Base-by-base conservation (phyloP, 2,888 invertebrate species). In the Chorisops tibialis region DNA sequence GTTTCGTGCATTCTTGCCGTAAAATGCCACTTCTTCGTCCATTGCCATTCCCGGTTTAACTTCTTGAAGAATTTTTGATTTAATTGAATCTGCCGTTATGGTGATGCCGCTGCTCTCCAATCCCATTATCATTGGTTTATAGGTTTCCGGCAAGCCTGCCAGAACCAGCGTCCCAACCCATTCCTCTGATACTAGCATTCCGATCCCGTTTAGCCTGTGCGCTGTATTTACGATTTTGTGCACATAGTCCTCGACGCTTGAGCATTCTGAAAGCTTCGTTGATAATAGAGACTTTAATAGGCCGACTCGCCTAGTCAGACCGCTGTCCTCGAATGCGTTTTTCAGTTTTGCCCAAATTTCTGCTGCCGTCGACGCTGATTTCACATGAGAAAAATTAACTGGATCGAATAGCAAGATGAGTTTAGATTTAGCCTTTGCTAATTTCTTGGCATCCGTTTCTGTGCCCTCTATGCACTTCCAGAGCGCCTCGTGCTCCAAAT, bases 111-210 rank as follows among this genome's bases (percentile, higher is more conserved):
- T 70, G 47, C 66, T 70, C 12, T 67, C 66, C 9, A 65, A 18
- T 1, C 63, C 61, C 66, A 66, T n/a, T n/a, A n/a, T n/a, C n/a
- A n/a, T n/a, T n/a, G n/a, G n/a, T n/a, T n/a, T n/a, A n/a, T n/a
- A n/a, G n/a, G n/a, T n/a, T n/a, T n/a, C n/a, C n/a, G n/a, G n/a
- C n/a, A n/a, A n/a, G n/a, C n/a, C n/a, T n/a, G 70, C 69, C 11
- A 73, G 59, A 38, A 73, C 60, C 4, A 74, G 59, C 3, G 70
- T 68, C 6, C 69, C 71, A 3, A 73, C 54, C 69, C 71, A 72
- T 30, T 69, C 64, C 3, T 66, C 61, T 4, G 19, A 47, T 18
- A 64, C 51, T 4, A 19, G 39, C 24, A 72, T 66, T 5, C 68
- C 67, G 4, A 71, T 65, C 11, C 50, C 66, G 11, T 62, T 68